phyloP scores from a whole-genome alignment of 1,140 invertebrate genomes.

The Lanistes nyassanus region DNA sequence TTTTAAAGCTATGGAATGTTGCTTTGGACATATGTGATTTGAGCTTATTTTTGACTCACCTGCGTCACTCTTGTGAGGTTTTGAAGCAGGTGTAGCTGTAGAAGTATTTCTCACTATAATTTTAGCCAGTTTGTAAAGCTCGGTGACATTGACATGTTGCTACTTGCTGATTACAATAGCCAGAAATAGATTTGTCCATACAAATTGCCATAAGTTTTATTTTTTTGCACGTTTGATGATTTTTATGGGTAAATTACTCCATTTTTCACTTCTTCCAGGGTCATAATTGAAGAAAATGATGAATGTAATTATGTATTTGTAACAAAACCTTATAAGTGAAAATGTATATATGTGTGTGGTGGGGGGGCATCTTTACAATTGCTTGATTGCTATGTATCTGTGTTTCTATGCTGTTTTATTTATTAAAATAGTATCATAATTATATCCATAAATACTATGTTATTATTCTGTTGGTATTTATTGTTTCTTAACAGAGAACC shows the following conservation, averaged over 20 bases:
- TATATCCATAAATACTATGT: neutral
- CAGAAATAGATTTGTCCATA: no score
- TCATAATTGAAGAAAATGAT: no score
- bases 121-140: neutral
- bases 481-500: constrained; percentile 26
- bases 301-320: neutral
- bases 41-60: no score
- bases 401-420: neutral
- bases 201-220: no score
- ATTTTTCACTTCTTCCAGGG: no score
- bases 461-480: constrained; percentile 9
- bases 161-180: no score
- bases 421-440: neutral
- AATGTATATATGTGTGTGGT: neutral
- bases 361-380: neutral
- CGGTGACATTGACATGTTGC: no score
- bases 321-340: neutral
- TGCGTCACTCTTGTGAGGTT: neutral
- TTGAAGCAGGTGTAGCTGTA: neutral
- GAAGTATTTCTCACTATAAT: neutral
- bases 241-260: no score
- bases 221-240: no score
- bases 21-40: neutral
- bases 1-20: neutral
- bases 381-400: neutral